Base-by-base conservation (phyloP, 2,888 invertebrate genomes). In the Axea sp. region DNA sequence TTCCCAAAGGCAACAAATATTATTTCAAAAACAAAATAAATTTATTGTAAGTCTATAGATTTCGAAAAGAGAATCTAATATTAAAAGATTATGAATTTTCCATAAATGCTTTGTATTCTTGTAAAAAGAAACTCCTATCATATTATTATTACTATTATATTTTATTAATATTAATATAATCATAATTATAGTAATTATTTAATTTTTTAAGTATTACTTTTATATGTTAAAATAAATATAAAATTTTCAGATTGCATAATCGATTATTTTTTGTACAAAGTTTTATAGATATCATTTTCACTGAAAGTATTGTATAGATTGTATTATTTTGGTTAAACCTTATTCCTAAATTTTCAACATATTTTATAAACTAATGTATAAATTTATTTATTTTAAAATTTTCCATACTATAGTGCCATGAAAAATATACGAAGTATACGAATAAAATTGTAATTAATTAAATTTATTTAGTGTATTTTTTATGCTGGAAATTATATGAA, bases 71-170 rank as follows among this genome's bases (percentile, higher is more conserved):
- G 79, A 78, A 81, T 79, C 76, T 81, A 76, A 80, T 81, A 81
- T 82, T 81, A 62, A 76, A 83, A 83, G 75, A 83, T 65, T 78
- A 80, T 79, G 76, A 83, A 82, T 84, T 84, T 84, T 84, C 57
- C 81, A 84, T 79, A 81, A 82, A 79, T 73, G 26, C 33, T 59
- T 64, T 68, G 53, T 37, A 60, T 59, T 68, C 26, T 51, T 68
- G 59, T 68, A 51, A 59, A 59, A 68, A 67, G 22, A 35, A 51
- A 45, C 4, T 57, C 67, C 57, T 35, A 49, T 30, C 57, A 57
- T 55, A 59, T 62, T 62, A 62, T 62, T 51, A 53, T 45, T 49
- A 31, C 19, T 39, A 59, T 37, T 60, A 51, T 39, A 65, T 47
- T 49, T 64, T 37, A 55, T 67, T 55, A 31, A 65, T 49, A 41